A percentile compares a stretch with the other conserved stretches of the same genome.
These are phyloP conservation scores for Oreotrochilus melanogaster DNA, from an alignment of 2,113 vertebrate species.

Conservation along the genomic window DNA sequence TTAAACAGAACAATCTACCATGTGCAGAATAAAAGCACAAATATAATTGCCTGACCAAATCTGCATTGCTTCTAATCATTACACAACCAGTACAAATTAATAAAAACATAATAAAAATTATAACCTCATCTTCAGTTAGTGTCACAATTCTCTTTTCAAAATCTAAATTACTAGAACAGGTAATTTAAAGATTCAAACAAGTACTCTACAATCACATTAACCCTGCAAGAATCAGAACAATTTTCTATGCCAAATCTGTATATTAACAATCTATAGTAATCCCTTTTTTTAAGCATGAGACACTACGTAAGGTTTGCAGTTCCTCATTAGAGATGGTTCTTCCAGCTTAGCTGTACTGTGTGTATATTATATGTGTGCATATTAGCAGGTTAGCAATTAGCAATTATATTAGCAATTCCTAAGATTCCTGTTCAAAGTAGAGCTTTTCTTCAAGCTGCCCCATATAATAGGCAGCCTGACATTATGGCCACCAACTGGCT, in stretches of 20 bases:
- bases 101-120: background rate
- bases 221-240: background rate
- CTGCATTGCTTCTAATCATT: background rate
- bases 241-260: background rate
- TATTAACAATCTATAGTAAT: background rate
- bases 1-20: background rate
- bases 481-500: background rate
- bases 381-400: background rate
- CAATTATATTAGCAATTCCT: too few species aligned
- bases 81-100: background rate
- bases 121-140: background rate
- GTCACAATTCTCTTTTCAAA: background rate
- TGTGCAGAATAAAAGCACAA: background rate
- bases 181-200: background rate
- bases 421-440: background rate
- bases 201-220: accelerated
- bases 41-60: background rate
- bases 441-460: background rate
- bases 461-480: background rate
- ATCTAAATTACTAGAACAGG: background rate
- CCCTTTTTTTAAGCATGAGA: background rate
- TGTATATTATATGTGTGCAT: too few species aligned
- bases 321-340: background rate
- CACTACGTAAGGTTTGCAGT: background rate
- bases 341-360: background rate